Conservation (phyloP, 1,140 invertebrate species). For the Holcopasites calliopsidis region DNA sequence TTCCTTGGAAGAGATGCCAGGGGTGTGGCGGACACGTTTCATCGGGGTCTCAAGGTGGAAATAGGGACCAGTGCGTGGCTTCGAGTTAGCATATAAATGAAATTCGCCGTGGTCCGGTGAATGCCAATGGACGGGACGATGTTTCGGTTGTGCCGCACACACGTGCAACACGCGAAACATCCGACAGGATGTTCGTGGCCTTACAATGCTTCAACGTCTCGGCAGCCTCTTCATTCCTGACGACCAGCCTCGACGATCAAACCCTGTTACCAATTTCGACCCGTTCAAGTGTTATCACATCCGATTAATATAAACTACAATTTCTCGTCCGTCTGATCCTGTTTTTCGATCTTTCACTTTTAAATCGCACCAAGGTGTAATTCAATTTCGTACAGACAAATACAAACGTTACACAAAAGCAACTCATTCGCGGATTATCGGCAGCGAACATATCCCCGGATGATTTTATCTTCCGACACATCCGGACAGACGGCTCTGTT, state of each 20-base stretch:
- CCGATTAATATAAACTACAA: too few species aligned
- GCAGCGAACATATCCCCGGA: too few species aligned
- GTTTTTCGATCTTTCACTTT: too few species aligned
- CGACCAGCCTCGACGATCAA: neutral
- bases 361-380: too few species aligned
- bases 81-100: slow-evolving; percentile 65
- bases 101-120: slow-evolving; percentile 56
- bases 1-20: neutral
- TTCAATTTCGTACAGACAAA: too few species aligned
- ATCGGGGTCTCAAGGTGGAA: slow-evolving; percentile 57
- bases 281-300: too few species aligned
- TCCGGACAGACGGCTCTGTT: neutral
- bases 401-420: too few species aligned
- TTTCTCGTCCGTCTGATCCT: too few species aligned
- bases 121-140: slow-evolving; percentile 53
- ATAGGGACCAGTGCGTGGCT: slow-evolving; percentile 50
- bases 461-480: too few species aligned
- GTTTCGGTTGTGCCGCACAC: slow-evolving; percentile 3
- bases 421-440: too few species aligned
- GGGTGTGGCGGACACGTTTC: slow-evolving; percentile 51
- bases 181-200: neutral
- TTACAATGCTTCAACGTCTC: slow-evolving; percentile 25
- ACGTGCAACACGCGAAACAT: slow-evolving; percentile 18
- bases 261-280: too few species aligned
- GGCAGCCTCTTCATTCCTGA: slow-evolving; percentile 1